These are phyloP conservation scores for Dolomedes plantarius DNA, from an alignment of 2,888 invertebrate genomes.

Conservation along the genomic window DNA sequence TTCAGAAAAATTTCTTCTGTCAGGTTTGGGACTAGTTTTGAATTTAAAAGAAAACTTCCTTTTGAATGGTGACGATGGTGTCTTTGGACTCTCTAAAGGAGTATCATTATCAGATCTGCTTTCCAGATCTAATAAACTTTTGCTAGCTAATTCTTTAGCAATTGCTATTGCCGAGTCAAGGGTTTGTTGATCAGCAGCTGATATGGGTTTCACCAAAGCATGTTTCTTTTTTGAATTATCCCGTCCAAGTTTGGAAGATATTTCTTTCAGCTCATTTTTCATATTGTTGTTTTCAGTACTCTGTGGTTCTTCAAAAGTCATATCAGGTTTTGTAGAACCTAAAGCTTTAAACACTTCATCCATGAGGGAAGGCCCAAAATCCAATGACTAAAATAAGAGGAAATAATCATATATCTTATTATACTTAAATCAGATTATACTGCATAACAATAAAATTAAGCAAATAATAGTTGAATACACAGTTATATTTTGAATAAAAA, in stretches of 20 bases:
- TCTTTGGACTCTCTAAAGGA: slow-evolving; percentile 77
- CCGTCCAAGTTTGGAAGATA: slow-evolving; percentile 74
- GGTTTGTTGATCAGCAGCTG: slow-evolving; percentile 92
- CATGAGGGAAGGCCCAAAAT: slow-evolving; percentile 88
- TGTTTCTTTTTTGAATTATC: slow-evolving; percentile 79
- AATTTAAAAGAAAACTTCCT: slow-evolving; percentile 89
- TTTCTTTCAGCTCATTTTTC: slow-evolving; percentile 84
- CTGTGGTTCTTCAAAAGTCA: slow-evolving; percentile 73
- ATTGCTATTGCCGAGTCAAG: slow-evolving; percentile 94
- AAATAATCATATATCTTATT: too few relatives aligned
- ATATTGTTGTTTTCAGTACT: slow-evolving; percentile 79
- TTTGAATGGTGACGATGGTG: slow-evolving; percentile 83
- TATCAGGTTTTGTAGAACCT: slow-evolving; percentile 73
- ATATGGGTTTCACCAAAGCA: slow-evolving; percentile 89
- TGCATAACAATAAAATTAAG: too few relatives aligned
- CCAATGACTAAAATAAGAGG: slow-evolving; percentile 74
- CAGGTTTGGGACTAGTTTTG: slow-evolving; percentile 80
- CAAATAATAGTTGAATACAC: too few relatives aligned
- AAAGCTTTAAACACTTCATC: slow-evolving; percentile 89
- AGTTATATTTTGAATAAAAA: too few relatives aligned
- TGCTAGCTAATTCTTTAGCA: slow-evolving; percentile 91
- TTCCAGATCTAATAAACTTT: slow-evolving; percentile 75
- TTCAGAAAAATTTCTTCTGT: slow-evolving; percentile 91
- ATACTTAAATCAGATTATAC: too few relatives aligned
- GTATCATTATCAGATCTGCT: slow-evolving; percentile 58